Evolutionary conservation across 1,140 invertebrate species (phyloP), one percentile per base, ranked within the genome.

Genomic region (Agraylea sexmaculata): DNA sequence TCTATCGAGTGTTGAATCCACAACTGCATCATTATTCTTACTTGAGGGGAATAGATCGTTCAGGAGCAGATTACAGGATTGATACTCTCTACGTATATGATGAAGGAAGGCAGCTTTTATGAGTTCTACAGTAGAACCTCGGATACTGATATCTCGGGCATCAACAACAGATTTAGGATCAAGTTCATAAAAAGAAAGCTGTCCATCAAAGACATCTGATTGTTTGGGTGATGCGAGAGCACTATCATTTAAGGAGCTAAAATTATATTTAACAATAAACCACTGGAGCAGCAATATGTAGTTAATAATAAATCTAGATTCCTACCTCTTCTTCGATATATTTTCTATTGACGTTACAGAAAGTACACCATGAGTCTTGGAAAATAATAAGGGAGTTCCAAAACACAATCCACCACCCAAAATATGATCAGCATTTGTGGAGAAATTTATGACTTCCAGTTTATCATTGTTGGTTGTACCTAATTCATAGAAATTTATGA

Each of bases 61-160:
- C 12, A 48, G 17, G 19, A 41, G 18, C 2, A 43, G 27, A 70
- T 70, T 70, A 38, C 75, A 74, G 46, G 80, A 74, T n/a, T 53
- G 49, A 5, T 51, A 54, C 37, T 68, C 66, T 17, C 67, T 59
- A 2, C 69, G 64, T 43, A 80, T 63, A 51, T 77, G 73, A 57
- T 74, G 74, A 12, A 85, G 64, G 65, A 90, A 89, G 0, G 85
- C 86, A 4, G 82, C 77, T 55, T 85, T 84, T 18, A 90, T 59
- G 62, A 42, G 23, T 34, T 42, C 40, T 15, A 28, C 19, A 8
- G 40, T 35, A 10, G 40, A 42, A 17, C 40, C 40, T 25, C 37
- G 23, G 21, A 37, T 38, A 16, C 27, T 27, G 5, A 27, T 38
- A 20, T 40, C 43, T 5, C 23, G 18, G 1, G 43, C 40, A 29